Evolutionary conservation across 2,888 invertebrate genomes (phyloP), one percentile per base, ranked within the genome.

Genomic region (Chelonus formosanus): DNA sequence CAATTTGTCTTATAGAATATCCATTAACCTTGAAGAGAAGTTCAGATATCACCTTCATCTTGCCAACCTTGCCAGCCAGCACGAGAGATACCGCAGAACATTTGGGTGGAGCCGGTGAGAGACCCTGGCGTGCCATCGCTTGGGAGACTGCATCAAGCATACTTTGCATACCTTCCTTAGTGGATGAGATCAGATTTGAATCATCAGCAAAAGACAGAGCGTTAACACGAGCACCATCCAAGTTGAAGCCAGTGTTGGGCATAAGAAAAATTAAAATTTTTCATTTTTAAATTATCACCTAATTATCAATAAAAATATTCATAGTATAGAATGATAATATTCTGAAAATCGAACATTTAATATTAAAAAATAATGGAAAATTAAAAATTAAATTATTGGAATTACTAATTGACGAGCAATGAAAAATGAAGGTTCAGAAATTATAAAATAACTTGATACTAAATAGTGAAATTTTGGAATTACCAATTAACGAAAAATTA

Each of bases 131-230:
- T 3, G 3, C 31, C 5, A 75, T 65, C 34, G 67, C 70, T 4
- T 32, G 4, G 34, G 31, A 7, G 5, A 52, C 52, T 3, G 20
- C 52, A 32, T 52, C 32, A 4, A 52, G 20, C 4, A 32, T 6
- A 4, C 31, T 5, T 3, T 52, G 52, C 0, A 52, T 10, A 6
- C 52, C 52, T n/a, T n/a, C n/a, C n/a, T n/a, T n/a, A n/a, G n/a
- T n/a, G n/a, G n/a, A n/a, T n/a, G n/a, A n/a, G n/a, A n/a, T n/a
- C n/a, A n/a, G n/a, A n/a, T n/a, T 43, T 8, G 84, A 70, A 72
- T 84, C 84, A 45, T 85, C 85, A 0, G 84, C 84, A 35, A 44
- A 58, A n/a, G 47, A 31, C 5, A 48, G 6, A 6, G 10, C 58
- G 32, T 58, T 45, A 4, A 58, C 8, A 2, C 7, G 4, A 5